Percentiles rank a stretch among this genome's conserved stretches.
These are phyloP conservation scores for Epsilonema sp. DNA, from an alignment of 2,888 invertebrate species.

Conservation along the genomic window DNA sequence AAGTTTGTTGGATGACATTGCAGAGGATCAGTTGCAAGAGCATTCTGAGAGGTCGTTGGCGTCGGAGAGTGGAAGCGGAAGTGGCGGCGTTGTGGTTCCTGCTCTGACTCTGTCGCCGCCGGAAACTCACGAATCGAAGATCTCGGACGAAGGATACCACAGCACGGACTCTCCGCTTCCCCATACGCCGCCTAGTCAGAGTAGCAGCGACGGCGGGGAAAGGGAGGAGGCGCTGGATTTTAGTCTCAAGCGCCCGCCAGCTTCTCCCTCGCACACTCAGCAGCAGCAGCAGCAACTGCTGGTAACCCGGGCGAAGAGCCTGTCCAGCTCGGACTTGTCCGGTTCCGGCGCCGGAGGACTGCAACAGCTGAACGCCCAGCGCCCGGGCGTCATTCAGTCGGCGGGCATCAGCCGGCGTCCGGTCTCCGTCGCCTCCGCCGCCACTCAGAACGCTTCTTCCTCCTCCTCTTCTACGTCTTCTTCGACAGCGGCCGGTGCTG, in stretches of 20 bases:
- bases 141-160: conserved; percentile 11
- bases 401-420: neutral
- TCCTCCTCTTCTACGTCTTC: neutral
- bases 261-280: neutral
- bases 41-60: too few species aligned
- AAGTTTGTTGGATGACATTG: too few species aligned
- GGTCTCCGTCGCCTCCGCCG: neutral
- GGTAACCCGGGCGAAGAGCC: neutral
- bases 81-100: neutral
- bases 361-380: neutral
- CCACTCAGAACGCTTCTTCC: too few species aligned
- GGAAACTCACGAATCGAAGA: conserved; percentile 1
- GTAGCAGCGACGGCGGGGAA: neutral
- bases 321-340: neutral
- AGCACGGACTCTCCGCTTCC: conserved; percentile 2
- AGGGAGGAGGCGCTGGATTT: conserved; percentile 15
- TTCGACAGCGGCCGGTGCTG: too few species aligned
- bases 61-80: too few species aligned
- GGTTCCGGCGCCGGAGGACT: neutral
- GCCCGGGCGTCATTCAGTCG: neutral
- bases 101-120: conserved; percentile 3
- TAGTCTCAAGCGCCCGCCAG: conserved; percentile 12
- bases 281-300: neutral
- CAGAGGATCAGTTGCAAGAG: neutral
- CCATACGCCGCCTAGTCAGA: neutral